These are phyloP conservation scores for Myotis vivesi DNA, from an alignment of 2,797 vertebrate genomes.

Conservation along the genomic window DNA sequence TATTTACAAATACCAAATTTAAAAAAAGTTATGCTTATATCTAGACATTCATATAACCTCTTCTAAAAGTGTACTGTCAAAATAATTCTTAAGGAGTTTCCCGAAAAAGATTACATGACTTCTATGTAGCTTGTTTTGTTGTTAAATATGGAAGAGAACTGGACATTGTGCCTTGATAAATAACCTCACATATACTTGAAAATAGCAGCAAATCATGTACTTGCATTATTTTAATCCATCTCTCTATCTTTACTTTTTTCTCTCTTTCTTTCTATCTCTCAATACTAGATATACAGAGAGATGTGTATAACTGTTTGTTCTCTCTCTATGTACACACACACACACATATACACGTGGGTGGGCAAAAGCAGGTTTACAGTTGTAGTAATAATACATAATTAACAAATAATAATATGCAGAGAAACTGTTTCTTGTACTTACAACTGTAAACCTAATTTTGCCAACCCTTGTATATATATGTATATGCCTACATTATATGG, in stretches of 20 bases:
- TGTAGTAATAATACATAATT: background rate
- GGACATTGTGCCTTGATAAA: background rate
- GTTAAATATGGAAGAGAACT: background rate
- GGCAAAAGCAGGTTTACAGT: background rate
- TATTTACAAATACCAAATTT: background rate
- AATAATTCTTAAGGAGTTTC: background rate
- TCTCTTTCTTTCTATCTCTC: background rate
- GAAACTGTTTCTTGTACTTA: background rate
- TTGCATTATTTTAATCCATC: background rate
- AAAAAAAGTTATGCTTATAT: background rate
- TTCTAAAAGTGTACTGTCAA: background rate
- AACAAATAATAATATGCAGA: background rate
- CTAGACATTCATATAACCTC: background rate
- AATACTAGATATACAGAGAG: background rate
- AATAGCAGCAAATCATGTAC: background rate
- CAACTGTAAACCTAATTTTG: background rate
- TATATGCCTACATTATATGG: background rate
- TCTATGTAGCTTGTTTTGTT: background rate
- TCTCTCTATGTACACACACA: background rate
- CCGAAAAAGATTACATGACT: background rate
- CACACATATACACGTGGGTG: background rate
- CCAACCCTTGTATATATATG: background rate
- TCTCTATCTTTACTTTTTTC: background rate
- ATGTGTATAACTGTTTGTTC: background rate
- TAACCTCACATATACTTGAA: background rate